Conservation (phyloP, 2,797 vertebrate genomes). For the Melopsittacus undulatus region DNA sequence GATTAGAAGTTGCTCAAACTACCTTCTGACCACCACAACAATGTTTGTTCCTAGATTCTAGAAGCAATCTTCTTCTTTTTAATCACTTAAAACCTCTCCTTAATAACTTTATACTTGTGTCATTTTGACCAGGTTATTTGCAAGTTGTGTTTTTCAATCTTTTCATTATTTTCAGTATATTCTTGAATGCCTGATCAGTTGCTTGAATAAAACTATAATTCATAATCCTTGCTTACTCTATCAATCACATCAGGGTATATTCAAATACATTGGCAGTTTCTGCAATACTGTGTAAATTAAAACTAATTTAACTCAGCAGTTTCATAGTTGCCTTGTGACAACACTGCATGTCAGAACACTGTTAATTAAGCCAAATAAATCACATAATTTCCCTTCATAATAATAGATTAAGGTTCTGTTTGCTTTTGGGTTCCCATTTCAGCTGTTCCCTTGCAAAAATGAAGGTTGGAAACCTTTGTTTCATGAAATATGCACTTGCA, state of each 20-base stretch:
- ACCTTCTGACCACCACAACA: neutral
- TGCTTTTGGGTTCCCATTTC: neutral
- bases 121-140: neutral
- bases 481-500: neutral
- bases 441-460: neutral
- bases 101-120: neutral
- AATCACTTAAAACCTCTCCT: neutral
- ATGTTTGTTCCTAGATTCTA: neutral
- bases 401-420: neutral
- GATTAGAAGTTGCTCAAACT: neutral
- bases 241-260: neutral
- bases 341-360: neutral
- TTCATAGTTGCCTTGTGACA: neutral
- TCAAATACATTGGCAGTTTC: neutral
- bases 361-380: neutral
- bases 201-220: neutral
- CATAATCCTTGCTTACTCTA: neutral
- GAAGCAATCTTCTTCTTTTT: neutral
- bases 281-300: neutral
- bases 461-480: neutral
- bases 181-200: neutral
- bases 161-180: neutral
- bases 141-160: neutral
- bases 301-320: neutral
- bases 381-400: neutral